Evolutionary conservation across 2,888 invertebrate genomes (phyloP).

Genomic region (Lepetodrilus schrolli): DNA sequence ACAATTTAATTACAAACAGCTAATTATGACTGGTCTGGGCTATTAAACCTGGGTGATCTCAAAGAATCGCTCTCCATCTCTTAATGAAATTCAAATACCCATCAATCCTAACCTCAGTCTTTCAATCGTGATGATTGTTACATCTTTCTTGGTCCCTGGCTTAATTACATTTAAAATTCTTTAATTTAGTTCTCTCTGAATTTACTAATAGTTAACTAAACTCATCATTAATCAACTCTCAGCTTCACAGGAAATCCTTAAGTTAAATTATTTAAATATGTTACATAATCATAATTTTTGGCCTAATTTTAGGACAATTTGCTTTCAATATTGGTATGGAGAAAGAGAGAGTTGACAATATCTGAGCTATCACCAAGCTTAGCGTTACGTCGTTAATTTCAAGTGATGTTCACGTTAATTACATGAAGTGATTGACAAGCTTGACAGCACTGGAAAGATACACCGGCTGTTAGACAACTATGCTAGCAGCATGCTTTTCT

Average conservation of each 20-base stretch:
- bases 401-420: slow-evolving; percentile 7
- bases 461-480: not conserved
- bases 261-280: not conserved
- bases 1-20: slow-evolving; percentile 14
- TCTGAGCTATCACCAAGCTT: too few species aligned
- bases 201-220: not conserved
- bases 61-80: not conserved
- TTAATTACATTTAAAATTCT: slow-evolving; percentile 13
- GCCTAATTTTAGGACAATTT: not conserved
- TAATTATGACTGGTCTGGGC: slow-evolving; percentile 3
- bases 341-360: too few species aligned
- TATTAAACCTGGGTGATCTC: not conserved
- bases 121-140: not conserved
- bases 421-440: not conserved
- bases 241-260: not conserved
- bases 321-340: too few species aligned
- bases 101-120: slow-evolving; percentile 3
- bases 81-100: slow-evolving; percentile 13
- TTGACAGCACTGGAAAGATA: slow-evolving; percentile 3
- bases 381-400: slow-evolving; percentile 10
- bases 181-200: not conserved
- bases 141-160: not conserved
- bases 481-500: not conserved
- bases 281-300: not conserved
- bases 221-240: slow-evolving; percentile 1